phyloP scores from a whole-genome alignment of 2,113 vertebrate genomes.

The Gymnarchus niloticus region DNA sequence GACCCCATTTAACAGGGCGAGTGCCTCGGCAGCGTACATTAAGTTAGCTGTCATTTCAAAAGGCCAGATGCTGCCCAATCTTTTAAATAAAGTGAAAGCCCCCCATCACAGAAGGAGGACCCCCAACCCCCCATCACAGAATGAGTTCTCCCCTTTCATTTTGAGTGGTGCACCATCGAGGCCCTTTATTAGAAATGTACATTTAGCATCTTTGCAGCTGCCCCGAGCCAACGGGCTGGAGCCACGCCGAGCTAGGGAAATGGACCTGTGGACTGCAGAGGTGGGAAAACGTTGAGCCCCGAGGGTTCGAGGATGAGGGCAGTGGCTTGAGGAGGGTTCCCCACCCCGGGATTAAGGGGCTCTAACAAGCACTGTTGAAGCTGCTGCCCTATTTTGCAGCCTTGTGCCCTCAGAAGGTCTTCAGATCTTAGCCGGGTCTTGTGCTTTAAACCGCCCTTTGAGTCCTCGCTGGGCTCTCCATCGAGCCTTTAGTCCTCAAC shows the following conservation, averaged over 20 bases:
- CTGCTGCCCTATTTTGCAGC: neutral
- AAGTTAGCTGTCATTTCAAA: slow-evolving; percentile 20
- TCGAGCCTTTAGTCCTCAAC: neutral
- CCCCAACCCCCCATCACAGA: neutral
- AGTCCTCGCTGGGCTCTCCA: neutral
- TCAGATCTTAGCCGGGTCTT: neutral
- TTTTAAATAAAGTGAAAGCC: slow-evolving; percentile 28
- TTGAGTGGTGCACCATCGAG: neutral
- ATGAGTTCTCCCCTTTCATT: slow-evolving; percentile 16
- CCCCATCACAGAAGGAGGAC: neutral
- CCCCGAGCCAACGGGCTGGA: neutral
- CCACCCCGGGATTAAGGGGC: neutral
- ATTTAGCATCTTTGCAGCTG: neutral
- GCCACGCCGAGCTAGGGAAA: neutral
- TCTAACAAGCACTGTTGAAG: neutral
- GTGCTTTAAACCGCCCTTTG: neutral
- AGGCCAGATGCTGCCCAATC: slow-evolving; percentile 27
- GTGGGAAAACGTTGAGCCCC: too few species aligned
- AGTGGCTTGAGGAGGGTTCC: too few species aligned
- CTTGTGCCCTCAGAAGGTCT: neutral
- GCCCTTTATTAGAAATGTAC: slow-evolving; percentile 11
- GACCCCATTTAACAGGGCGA: neutral
- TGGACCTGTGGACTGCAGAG: neutral
- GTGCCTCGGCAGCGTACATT: slow-evolving; percentile 19
- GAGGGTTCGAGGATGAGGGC: neutral